Percentiles rank a stretch among this genome's conserved stretches.
Conservation (phyloP, 2,797 vertebrate species). For the Pogonophryne albipinna region DNA sequence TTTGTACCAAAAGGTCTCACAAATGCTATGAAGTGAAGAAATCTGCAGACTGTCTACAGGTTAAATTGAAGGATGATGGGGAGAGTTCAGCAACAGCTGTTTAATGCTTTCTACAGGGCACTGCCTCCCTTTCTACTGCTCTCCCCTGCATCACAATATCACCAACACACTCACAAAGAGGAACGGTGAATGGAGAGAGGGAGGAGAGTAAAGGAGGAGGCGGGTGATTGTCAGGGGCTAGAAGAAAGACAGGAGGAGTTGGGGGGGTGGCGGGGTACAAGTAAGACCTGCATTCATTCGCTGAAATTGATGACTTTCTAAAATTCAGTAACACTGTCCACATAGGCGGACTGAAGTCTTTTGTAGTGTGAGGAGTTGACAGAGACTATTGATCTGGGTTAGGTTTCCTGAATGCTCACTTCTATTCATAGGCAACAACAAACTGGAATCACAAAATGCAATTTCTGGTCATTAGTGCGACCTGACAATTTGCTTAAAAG, state of each 20-base stretch:
- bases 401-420: neutral
- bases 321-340: slow-evolving; percentile 64
- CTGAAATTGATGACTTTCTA: slow-evolving; percentile 69
- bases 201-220: slow-evolving; percentile 5
- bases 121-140: slow-evolving; percentile 48
- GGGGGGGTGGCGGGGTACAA: slow-evolving; percentile 21
- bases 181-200: slow-evolving; percentile 45
- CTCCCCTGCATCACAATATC: slow-evolving; percentile 68
- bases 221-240: slow-evolving; percentile 24
- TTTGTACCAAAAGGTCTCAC: slow-evolving; percentile 14
- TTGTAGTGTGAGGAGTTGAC: slow-evolving; percentile 42
- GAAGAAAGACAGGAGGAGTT: slow-evolving; percentile 51
- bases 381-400: slow-evolving; percentile 23
- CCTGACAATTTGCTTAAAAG: neutral
- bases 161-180: slow-evolving; percentile 61
- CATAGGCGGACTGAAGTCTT: slow-evolving; percentile 32
- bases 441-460: neutral
- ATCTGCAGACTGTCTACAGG: slow-evolving; percentile 5
- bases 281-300: slow-evolving; percentile 54
- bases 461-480: neutral
- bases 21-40: slow-evolving; percentile 12
- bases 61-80: neutral
- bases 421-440: neutral
- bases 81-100: slow-evolving; percentile 57
- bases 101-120: slow-evolving; percentile 31